Evolutionary conservation across 2,888 invertebrate species (phyloP), one percentile per base, ranked within the genome.

Genomic region (Adelphocoris suturalis): DNA sequence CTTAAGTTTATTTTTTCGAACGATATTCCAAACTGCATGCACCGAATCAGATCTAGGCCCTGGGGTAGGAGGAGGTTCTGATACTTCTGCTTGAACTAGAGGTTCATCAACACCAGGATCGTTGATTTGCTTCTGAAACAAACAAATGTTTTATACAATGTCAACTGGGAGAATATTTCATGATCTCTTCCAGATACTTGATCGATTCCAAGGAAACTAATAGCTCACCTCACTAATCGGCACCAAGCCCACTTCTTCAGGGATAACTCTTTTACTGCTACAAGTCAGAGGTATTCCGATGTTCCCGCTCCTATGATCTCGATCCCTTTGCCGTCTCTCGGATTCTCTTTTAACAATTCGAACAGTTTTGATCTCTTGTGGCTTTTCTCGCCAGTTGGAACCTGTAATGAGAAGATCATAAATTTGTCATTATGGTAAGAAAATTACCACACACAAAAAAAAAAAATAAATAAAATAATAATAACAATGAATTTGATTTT

Each of bases 281-380:
- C 91, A 92, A 46, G 92, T 92, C 55, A 93, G 88, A 2, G 93
- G 93, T 48, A 93, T 92, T 7, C 93, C 93, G 76, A 93, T 92
- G 85, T 92, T 93, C 23, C 93, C 93, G 48, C 94, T 95, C 81
- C 97, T 68, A 96, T 88, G 88, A 92, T 97, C 97, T 81, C 97
- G 94, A 92, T 97, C 97, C 82, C 97, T 94, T 93, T 97, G 97
- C 0, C 98, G 94, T 87, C 97, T 95, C 93, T 98, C 98, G 28
- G 97, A 97, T 93, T 98, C 98, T 16, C 98, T 94, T 94, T 98
- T 98, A 0, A 98, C 98, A 92, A 98, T 98, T 90, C 98, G 95
- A 23, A 98, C 98, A 0, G 98, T 98, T 94, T 98, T 97, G 90
- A 97, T 97, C 94, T 98, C 98, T 93, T 96, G 96, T 92, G 94